Conservation (phyloP, 2,113 vertebrate species). For the Dasypus novemcinctus region DNA sequence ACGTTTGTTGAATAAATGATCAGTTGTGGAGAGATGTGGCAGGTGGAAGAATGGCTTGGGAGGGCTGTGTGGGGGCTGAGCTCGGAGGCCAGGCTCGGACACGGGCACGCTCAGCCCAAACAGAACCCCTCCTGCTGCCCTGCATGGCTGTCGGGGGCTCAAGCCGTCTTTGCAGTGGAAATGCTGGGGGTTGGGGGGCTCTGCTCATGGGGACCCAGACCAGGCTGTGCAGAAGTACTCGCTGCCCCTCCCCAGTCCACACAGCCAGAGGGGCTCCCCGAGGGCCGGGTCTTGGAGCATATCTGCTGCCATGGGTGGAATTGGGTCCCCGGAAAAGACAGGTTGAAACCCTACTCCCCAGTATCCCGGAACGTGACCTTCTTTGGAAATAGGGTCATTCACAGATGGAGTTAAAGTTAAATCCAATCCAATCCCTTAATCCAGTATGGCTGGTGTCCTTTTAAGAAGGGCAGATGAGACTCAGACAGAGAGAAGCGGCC, state of each 20-base stretch:
- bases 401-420: too few relatives aligned
- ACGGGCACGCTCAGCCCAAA: fast-evolving
- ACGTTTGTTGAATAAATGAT: background rate
- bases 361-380: too few relatives aligned
- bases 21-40: background rate
- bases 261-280: fast-evolving
- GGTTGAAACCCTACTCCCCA: too few relatives aligned
- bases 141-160: background rate
- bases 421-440: too few relatives aligned
- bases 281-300: background rate
- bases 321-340: too few relatives aligned
- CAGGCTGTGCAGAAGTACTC: background rate
- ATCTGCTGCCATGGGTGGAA: background rate
- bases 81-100: background rate
- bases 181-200: background rate
- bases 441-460: too few relatives aligned
- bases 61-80: background rate
- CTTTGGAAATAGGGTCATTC: too few relatives aligned
- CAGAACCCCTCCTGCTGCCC: background rate
- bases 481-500: too few relatives aligned
- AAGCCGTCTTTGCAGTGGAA: background rate
- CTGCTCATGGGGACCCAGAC: background rate
- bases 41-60: too few relatives aligned
- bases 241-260: background rate
- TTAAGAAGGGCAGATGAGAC: too few relatives aligned